Evolutionary conservation across 2,113 vertebrate species (phyloP).

Genomic region (Cephalopterus ornatus): DNA sequence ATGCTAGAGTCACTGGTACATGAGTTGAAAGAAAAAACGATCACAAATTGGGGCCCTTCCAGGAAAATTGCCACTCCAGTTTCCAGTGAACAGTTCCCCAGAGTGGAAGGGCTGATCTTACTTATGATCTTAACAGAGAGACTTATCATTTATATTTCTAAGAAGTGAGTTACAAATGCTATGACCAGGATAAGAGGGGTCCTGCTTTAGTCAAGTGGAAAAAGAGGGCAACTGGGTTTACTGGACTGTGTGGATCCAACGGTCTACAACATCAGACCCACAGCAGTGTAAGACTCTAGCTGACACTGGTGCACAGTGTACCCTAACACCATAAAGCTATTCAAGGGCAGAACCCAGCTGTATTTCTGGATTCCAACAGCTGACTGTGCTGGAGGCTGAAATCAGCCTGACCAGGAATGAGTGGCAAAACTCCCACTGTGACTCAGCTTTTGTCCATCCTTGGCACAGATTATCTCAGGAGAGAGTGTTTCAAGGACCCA

Average conservation of each 20-base stretch:
- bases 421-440: neutral
- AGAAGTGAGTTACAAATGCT: neutral
- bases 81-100: neutral
- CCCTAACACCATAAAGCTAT: neutral
- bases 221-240: rapidly evolving
- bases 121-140: neutral
- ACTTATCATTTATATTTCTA: neutral
- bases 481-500: neutral
- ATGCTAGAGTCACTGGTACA: rapidly evolving
- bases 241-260: neutral
- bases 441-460: neutral
- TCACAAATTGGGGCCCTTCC: neutral
- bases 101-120: neutral
- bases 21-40: neutral
- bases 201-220: neutral
- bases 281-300: neutral
- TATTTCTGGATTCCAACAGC: neutral
- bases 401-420: neutral
- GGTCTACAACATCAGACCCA: neutral
- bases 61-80: neutral
- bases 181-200: neutral
- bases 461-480: neutral
- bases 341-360: neutral
- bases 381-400: neutral
- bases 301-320: neutral